Evolutionary conservation across 2,888 invertebrate species (phyloP), one percentile per base, ranked within the genome.

Genomic region (Plusia festucae): DNA sequence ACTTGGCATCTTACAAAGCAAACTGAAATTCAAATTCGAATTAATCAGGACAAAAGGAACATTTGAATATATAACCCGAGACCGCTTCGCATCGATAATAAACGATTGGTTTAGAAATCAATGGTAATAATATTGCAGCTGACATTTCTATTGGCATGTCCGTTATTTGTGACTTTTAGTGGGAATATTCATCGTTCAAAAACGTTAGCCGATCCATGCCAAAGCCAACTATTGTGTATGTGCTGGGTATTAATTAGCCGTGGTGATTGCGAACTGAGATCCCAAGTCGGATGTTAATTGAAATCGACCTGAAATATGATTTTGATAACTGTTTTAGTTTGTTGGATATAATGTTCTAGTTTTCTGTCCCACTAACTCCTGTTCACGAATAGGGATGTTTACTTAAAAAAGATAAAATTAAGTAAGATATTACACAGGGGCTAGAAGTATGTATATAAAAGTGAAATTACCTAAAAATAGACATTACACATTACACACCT

Each of bases 61-160:
- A 49, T 52, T 52, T 65, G 60, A 65, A 53, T 61, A 63, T 34
- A 52, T 34, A 52, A 13, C 27, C 44, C 15, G 68, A 68, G 58
- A 51, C 53, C 58, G 24, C 27, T 65, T 54, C 32, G 49, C 56
- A 66, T 68, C 53, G 64, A 63, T 79, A 70, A 78, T 66, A 68
- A 76, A 76, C 71, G 71, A 79, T 54, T 54, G 49, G 60, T 76
- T 76, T 76, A 71, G 58, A 69, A 70, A 53, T 55, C 63, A 57
- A 60, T 30, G 54, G 2, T 24, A 60, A 57, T 64, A 62, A 79
- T 76, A 79, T 71, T 74, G 80, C 65, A 68, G 68, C 55, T 77
- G 78, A 79, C 78, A 63, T 70, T 71, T 79, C 70, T 77, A 79
- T 79, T 70, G 78, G 16, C 27, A 24, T 58, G 15, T 53, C 52